Percentiles rank a stretch among this genome's conserved stretches.
Conservation (phyloP, 1,140 invertebrate species). For the Oppia nitens region DNA sequence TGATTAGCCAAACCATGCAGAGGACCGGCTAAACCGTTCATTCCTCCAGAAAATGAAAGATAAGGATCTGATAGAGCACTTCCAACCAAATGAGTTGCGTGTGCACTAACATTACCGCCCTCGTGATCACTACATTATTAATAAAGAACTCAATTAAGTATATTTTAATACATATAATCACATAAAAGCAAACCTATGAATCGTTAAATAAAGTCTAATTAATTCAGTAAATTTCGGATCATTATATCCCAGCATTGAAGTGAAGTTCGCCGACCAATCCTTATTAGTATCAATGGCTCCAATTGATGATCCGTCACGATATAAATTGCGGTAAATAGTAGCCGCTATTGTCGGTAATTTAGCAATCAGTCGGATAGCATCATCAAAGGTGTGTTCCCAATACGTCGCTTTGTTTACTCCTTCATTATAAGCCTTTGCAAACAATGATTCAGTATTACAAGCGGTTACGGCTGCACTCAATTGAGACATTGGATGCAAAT, state of each 20-base stretch:
- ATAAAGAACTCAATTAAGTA: conserved; percentile 1
- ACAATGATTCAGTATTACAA: conserved; percentile 40
- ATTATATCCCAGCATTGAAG: conserved; percentile 39
- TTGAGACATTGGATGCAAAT: conserved; percentile 48
- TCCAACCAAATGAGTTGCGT: conserved; percentile 40
- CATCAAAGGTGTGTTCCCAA: conserved; percentile 40
- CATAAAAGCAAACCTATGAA: conserved; percentile 33
- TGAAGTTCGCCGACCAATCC: conserved; percentile 42
- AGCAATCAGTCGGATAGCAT: conserved; percentile 42
- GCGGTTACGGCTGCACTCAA: conserved; percentile 40
- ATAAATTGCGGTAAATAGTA: conserved; percentile 42
- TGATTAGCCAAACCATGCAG: conserved; percentile 44
- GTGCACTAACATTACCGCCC: conserved; percentile 42
- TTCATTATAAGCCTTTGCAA: conserved; percentile 38
- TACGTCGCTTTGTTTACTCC: conserved; percentile 38
- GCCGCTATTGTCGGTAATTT: conserved; percentile 42
- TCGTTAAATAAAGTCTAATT: conserved; percentile 41
- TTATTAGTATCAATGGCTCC: conserved; percentile 37
- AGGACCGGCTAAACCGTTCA: conserved; percentile 42
- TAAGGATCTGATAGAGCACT: conserved; percentile 43
- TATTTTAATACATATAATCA: neutral
- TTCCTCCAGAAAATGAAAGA: conserved; percentile 39
- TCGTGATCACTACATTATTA: conserved; percentile 34
- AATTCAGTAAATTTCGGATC: conserved; percentile 37
- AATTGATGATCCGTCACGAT: conserved; percentile 36